phyloP scores from a whole-genome alignment of 2,888 invertebrate genomes.

The Dicranocentrus wangi region DNA sequence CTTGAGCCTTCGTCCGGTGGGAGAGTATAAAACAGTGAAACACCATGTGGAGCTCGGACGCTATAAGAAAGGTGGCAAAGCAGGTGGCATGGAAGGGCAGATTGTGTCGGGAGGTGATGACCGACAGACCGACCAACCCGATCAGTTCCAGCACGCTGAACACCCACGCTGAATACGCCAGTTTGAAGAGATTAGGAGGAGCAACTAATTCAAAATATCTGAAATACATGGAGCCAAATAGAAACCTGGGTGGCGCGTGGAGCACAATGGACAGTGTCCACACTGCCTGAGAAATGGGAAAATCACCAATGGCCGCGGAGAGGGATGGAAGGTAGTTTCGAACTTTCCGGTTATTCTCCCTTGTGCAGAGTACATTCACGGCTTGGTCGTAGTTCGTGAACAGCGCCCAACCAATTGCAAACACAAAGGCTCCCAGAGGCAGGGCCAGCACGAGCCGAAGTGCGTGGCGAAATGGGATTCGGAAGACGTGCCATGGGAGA shows the following conservation, averaged over 20 bases:
- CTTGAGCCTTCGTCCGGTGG: slow-evolving; percentile 74
- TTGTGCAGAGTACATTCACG: slow-evolving; percentile 88
- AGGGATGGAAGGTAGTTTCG: slow-evolving; percentile 92
- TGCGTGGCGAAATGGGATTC: slow-evolving; percentile 80
- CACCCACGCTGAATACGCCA: slow-evolving; percentile 80
- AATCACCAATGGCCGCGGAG: slow-evolving; percentile 94
- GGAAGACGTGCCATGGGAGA: slow-evolving; percentile 61
- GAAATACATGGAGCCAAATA: slow-evolving; percentile 86
- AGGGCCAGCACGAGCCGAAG: slow-evolving; percentile 83
- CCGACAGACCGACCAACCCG: slow-evolving; percentile 88
- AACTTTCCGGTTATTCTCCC: slow-evolving; percentile 76
- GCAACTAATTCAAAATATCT: slow-evolving; percentile 81
- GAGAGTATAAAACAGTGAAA: slow-evolving; percentile 83
- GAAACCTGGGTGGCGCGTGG: slow-evolving; percentile 87
- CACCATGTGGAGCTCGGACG: slow-evolving; percentile 91
- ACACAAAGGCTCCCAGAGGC: slow-evolving; percentile 85
- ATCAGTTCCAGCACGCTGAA: slow-evolving; percentile 89
- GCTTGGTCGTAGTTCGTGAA: slow-evolving; percentile 88
- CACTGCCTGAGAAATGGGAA: slow-evolving; percentile 88
- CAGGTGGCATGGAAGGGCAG: slow-evolving; percentile 88
- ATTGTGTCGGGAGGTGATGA: slow-evolving; percentile 91
- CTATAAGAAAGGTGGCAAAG: slow-evolving; percentile 89
- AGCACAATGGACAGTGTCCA: slow-evolving; percentile 89
- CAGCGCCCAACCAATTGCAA: slow-evolving; percentile 87
- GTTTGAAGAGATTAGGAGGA: slow-evolving; percentile 76